Base-by-base conservation (phyloP, 1,140 invertebrate species). In the Parapsyche elsis region DNA sequence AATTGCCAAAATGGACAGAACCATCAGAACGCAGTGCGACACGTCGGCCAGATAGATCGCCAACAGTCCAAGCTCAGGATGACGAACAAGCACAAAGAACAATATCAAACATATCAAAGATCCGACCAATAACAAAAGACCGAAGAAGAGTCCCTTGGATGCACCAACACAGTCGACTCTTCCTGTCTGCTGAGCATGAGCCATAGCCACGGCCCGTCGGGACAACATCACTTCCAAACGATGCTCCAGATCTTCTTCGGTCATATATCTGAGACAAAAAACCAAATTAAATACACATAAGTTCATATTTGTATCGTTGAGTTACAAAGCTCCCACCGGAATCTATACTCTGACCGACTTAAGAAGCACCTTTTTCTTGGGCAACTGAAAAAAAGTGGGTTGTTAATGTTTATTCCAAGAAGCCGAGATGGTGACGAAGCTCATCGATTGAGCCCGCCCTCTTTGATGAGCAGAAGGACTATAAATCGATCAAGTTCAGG, bases 101-200 rank as follows among this genome's bases (percentile, higher is more conserved):
- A 98, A 92, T 83, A 98, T 97, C 85, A 98, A 89, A 87, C 96
- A 97, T 86, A 97, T 98, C 59, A 97, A 90, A 5, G 96, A 95
- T n/a, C 94, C 95, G 38, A 97, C 96, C 75, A 98, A 89, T 49
- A 97, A 91, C 19, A 98, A 91, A 16, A 98, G 92, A 80, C 96
- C 96, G 87, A 96, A 95, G 92, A 98, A 98, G n/a, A 97, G 91
- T 81, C 96, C 96, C 86, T 96, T 96, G 86, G 95, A 96, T 53
- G 96, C 96, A 14, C 96, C 96, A 44, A 97, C 94, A 86, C 96
- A 98, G 87, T 97, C 96, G 53, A 97, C 95, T 76, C 95, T 91
- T 76, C 94, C 94, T 76, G 93, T 92, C 82, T 94, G 93, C 87
- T 90, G 88, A 84, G 94, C 94, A 81, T 95, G 94, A 67, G 94